phyloP scores from a whole-genome alignment of 2,113 vertebrate species.

The Onychostoma macrolepis region DNA sequence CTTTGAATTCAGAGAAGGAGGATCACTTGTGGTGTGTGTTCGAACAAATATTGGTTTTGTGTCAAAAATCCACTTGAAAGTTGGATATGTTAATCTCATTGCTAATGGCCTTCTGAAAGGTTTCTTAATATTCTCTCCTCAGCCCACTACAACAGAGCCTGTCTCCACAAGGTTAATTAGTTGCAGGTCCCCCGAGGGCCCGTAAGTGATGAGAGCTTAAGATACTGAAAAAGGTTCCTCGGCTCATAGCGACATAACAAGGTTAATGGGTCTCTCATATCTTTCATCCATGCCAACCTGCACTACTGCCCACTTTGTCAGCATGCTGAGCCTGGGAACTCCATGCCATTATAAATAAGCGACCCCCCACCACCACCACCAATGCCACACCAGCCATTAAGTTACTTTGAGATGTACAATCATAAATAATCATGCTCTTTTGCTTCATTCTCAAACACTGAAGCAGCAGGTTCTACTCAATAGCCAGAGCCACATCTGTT shows the following conservation, averaged over 20 bases:
- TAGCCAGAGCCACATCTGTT: conserved; percentile 33
- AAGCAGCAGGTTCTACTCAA: not conserved
- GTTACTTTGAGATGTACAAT: not conserved
- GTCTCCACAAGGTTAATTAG: conserved; percentile 84
- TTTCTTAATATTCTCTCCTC: conserved; percentile 77
- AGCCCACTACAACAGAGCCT: conserved; percentile 70
- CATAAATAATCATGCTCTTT: conserved; percentile 10
- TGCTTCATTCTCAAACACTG: not conserved
- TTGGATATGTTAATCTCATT: conserved; percentile 79
- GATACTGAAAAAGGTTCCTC: conserved; percentile 72
- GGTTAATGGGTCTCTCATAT: conserved; percentile 75
- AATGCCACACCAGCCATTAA: conserved; percentile 48
- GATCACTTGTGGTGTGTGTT: conserved; percentile 53
- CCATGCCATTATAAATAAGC: conserved; percentile 65
- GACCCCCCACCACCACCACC: too few relatives aligned
- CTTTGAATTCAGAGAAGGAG: conserved; percentile 65
- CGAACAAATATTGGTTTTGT: conserved; percentile 79
- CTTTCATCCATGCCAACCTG: conserved; percentile 55
- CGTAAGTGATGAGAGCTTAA: conserved; percentile 71
- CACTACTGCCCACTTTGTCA: conserved; percentile 41
- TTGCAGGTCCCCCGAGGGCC: conserved; percentile 71
- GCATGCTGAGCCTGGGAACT: conserved; percentile 51
- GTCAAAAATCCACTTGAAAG: conserved; percentile 79
- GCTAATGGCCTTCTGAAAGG: conserved; percentile 73
- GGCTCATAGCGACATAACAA: conserved; percentile 68